Evolutionary conservation across 2,797 vertebrate species (phyloP), one percentile per base, ranked within the genome.

Genomic region (Enteromius afrohamiltoni): DNA sequence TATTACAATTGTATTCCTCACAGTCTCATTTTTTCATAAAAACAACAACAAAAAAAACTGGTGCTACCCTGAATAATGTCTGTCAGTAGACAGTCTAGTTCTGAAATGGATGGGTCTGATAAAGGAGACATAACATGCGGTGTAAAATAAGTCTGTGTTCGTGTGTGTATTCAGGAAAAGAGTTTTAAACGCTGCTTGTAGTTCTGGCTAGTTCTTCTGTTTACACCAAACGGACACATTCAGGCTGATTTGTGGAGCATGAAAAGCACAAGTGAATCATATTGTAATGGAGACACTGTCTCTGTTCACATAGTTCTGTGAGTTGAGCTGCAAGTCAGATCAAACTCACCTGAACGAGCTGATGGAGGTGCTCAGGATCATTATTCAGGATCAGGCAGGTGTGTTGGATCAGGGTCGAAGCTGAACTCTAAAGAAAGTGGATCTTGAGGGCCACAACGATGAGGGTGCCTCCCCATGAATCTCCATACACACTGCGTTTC

Each of bases 241-340:
- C 69, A 71, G 45, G 69, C 23, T 71, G 45, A 31, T 71, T 19
- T 49, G 23, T 71, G 69, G 45, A 71, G 69, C 69, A 5, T 49
- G 29, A n/a, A 6, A 68, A 68, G 34, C 5, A 4, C n/a, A 71
- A 31, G 23, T 1, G 9, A 71, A 71, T 71, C 16, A 21, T 31
- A 21, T 31, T 73, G 45, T 5, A 29, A 31, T 51, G 4, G 45
- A 73, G 55, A 23, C n/a, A 23, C 55, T 58, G 55, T 10, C 55
- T 58, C n/a, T 1, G n/a, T 58, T 58, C 53, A 58, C 55, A 23
- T 1, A n/a, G n/a, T n/a, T n/a, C n/a, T n/a, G n/a, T n/a, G n/a
- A n/a, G n/a, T n/a, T n/a, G n/a, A n/a, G n/a, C n/a, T n/a, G n/a
- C n/a, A n/a, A n/a, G n/a, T n/a, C n/a, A n/a, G n/a, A n/a, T n/a